Evolutionary conservation across 1,140 invertebrate species (phyloP).

Genomic region (Brachionus angularis): DNA sequence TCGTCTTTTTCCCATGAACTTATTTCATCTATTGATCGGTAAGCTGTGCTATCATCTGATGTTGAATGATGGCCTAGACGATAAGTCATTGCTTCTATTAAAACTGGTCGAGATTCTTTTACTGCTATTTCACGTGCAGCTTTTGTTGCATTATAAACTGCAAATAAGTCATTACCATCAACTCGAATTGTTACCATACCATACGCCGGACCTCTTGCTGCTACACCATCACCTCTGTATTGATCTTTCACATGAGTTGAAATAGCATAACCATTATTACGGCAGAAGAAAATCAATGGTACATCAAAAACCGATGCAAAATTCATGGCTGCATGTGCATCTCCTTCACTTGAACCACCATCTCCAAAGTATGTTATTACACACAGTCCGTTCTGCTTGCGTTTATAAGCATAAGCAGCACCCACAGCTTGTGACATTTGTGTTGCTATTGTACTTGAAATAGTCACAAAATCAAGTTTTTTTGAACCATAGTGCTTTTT

Average conservation of each 20-base stretch:
- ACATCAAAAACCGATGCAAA: slow-evolving; percentile 91
- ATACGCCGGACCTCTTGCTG: slow-evolving; percentile 78
- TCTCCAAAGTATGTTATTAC: slow-evolving; percentile 97
- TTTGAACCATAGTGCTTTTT: slow-evolving; percentile 61
- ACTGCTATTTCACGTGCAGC: slow-evolving; percentile 73
- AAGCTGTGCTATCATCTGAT: slow-evolving; percentile 93
- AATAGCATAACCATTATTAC: slow-evolving; percentile 93
- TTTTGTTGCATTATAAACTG: slow-evolving; percentile 84
- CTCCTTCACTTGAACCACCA: slow-evolving; percentile 93
- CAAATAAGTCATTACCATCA: slow-evolving; percentile 93
- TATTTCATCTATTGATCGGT: slow-evolving; percentile 75
- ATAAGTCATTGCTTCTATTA: slow-evolving; percentile 90
- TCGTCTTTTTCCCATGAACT: slow-evolving; percentile 73
- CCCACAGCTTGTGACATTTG: slow-evolving; percentile 87
- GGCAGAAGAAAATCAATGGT: slow-evolving; percentile 82
- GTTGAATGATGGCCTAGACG: slow-evolving; percentile 96
- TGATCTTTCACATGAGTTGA: slow-evolving; percentile 89
- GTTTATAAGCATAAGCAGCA: slow-evolving; percentile 23
- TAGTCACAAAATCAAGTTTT: slow-evolving; percentile 82
- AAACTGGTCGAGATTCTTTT: slow-evolving; percentile 75
- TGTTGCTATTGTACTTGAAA: slow-evolving; percentile 88
- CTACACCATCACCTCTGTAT: slow-evolving; percentile 75
- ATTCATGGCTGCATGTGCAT: slow-evolving; percentile 95
- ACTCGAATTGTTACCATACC: slow-evolving; percentile 85
- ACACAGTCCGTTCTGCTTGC: slow-evolving; percentile 65